Evolutionary conservation across 2,888 invertebrate genomes (phyloP), one percentile per base, ranked within the genome.

Genomic region (Caenorhabditis sinica): DNA sequence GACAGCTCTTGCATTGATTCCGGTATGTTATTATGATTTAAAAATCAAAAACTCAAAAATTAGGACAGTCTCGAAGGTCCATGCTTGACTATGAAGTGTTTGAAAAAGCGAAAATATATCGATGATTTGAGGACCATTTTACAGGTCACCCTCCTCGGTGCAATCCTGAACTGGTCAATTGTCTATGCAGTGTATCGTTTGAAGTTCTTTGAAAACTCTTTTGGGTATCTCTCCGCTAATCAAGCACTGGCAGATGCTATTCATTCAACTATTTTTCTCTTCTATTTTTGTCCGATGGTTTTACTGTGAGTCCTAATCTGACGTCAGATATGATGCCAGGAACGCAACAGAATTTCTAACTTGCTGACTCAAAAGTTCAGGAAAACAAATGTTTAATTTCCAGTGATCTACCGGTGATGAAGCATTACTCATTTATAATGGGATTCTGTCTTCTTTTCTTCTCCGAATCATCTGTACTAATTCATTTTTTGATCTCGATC

Each of bases 181-280:
- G 72, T 84, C 13, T 56, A 73, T 71, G 73, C 79, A 58, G 72
- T 84, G 25, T 65, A 68, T 6, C n/a, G 53, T 0, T 61, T 79
- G 17, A 65, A 76, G 2, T 66, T 83, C 1, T 65, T 87, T n/a
- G 72, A 83, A 23, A 77, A 87, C 49, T 58, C 87, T 15, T 87
- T 87, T 74, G 87, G 87, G 2, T 75, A 61, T 30, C 72, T 87
- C 0, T 69, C 83, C 1, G 66, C 79, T 11, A 81, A 76, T 23
- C 87, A 87, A 56, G 79, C 82, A 1, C 20, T 82, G 3, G 82
- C 71, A 9, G 85, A 85, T 58, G 85, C 85, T 11, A 61, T 85
- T 20, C 85, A 72, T 49, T 66, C 72, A 1, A 85, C 79, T 28
- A 40, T 58, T 8, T 79, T 82, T 68, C 40, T 82, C 1, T 49